Base-by-base conservation (phyloP, 92 coral and sea anemone species). In the Paragorgia papillata region DNA sequence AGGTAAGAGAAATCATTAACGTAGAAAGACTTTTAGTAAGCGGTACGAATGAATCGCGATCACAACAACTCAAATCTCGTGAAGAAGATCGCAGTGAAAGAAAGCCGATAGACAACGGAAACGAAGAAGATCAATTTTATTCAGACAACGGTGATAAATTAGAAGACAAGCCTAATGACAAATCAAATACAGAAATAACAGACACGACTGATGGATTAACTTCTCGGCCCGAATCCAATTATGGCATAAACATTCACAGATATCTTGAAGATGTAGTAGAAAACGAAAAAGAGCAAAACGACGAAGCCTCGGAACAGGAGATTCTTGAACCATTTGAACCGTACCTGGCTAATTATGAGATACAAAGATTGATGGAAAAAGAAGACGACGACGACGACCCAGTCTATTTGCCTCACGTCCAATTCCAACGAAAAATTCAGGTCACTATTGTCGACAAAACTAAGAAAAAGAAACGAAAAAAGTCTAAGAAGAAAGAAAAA, bases 381-480 rank as follows among this genome's bases (percentile, higher is more conserved):
- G 28, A 24, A 35, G 27, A 37, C 43, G 35, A 37, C 27, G 27
- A 5, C 44, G 78, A 71, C 21, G 78, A 71, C 15, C 63, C 48
- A 54, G 50, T 71, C 22, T 31, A 28, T 7, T 48, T n/a, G 51
- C 64, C 63, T 50, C 33, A 31, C 0, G 49, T 51, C 5, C 28
- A 57, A 3, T 13, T 13, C 33, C 78, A 21, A 51, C 78, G 30
- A 31, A 26, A 20, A 5, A 53, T 71, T 44, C 39, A 71, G 33
- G 78, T 71, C 18, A 51, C 49, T 27, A 15, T 69, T 15, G 13
- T 69, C 27, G 76, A 69, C 22, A 57, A 69, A 51, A 69, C 76
- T 0, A 69, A 69, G 61, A 67, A 67, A 46, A 69, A 69, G 60
- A 69, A 49, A 60, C 27, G 54, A 69, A 69, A 69, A 57, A 66